phyloP scores from a whole-genome alignment of 2,113 vertebrate species.

The Mustela lutreola region DNA sequence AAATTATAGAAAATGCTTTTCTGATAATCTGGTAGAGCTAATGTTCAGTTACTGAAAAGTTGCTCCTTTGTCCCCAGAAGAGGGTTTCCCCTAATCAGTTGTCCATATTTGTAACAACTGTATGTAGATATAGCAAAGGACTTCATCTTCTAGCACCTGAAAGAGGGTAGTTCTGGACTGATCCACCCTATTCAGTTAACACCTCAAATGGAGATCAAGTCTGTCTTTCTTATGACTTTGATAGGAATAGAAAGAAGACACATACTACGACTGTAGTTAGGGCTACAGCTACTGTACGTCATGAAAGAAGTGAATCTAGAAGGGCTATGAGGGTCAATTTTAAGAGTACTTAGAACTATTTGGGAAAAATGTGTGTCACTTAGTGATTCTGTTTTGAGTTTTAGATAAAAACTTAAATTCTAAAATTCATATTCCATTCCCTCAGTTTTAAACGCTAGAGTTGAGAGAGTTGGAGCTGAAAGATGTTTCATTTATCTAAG shows the following conservation, averaged over 20 bases:
- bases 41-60: not conserved
- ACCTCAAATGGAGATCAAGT: not conserved
- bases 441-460: not conserved
- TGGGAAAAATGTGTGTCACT: not conserved
- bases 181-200: not conserved
- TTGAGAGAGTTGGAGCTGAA: not conserved
- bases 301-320: not conserved
- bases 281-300: not conserved
- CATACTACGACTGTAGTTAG: not conserved
- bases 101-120: not conserved
- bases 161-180: not conserved
- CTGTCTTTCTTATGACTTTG: not conserved
- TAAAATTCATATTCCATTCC: not conserved
- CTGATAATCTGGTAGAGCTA: not conserved
- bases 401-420: not conserved
- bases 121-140: not conserved
- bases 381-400: slow-evolving; percentile 6
- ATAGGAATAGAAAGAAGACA: not conserved
- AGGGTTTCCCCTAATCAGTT: not conserved
- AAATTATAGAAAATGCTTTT: not conserved
- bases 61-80: not conserved
- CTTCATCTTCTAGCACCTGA: not conserved
- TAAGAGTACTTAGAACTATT: not conserved
- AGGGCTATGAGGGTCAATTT: not conserved
- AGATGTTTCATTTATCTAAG: not conserved